phyloP scores from a whole-genome alignment of 1,140 invertebrate species.

The Eufriesea mexicana region DNA sequence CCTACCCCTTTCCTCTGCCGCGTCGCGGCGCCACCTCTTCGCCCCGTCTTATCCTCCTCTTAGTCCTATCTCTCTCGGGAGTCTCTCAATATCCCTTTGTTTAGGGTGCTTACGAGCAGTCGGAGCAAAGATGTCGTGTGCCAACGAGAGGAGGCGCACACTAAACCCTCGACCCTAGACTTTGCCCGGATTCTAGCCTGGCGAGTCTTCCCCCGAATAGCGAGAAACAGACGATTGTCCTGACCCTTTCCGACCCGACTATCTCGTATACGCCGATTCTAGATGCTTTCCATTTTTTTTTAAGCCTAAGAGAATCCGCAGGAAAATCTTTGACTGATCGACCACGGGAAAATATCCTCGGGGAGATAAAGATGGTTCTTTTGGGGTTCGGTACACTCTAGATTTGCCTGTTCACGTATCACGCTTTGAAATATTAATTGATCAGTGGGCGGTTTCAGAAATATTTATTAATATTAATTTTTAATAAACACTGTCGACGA shows the following conservation, averaged over 20 bases:
- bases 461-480: too few species aligned
- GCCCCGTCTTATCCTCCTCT: slow-evolving; percentile 45
- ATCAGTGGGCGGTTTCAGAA: too few species aligned
- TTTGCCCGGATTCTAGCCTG: slow-evolving; percentile 63
- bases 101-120: slow-evolving; percentile 73
- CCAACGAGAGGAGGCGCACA: slow-evolving; percentile 60
- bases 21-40: slow-evolving; percentile 29
- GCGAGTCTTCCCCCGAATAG: slow-evolving; percentile 49
- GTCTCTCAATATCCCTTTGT: slow-evolving; percentile 76
- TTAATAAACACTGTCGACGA: too few species aligned
- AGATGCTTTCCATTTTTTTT: neutral
- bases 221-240: slow-evolving; percentile 55
- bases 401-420: too few species aligned
- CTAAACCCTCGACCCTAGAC: slow-evolving; percentile 53
- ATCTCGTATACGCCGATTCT: neutral
- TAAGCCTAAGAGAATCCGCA: neutral
- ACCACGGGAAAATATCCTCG: too few species aligned
- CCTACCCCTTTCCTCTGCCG: slow-evolving; percentile 40
- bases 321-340: neutral
- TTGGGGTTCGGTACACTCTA: too few species aligned
- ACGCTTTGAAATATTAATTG: too few species aligned
- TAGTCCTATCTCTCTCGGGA: slow-evolving; percentile 61
- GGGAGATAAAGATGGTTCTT: too few species aligned
- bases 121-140: slow-evolving; percentile 69
- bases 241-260: slow-evolving; percentile 40